These are phyloP conservation scores for Cosmopolites sordidus DNA, from an alignment of 2,888 invertebrate genomes.

Conservation along the genomic window DNA sequence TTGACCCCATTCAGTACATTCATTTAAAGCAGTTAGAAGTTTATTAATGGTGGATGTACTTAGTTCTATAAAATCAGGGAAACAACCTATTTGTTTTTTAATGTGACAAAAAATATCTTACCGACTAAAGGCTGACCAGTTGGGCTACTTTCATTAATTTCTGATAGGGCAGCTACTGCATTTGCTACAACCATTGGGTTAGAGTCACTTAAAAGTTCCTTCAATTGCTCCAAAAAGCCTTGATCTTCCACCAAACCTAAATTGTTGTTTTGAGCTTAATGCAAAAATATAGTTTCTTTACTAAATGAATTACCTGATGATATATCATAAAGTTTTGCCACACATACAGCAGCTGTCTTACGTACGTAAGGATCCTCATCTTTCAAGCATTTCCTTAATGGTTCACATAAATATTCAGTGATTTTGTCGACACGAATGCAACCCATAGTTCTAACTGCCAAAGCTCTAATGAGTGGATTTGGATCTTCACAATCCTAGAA, in stretches of 20 bases:
- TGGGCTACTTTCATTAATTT: conserved; percentile 95
- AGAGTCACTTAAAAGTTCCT: conserved; percentile 95
- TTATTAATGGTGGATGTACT: conserved; percentile 98
- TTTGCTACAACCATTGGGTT: conserved; percentile 99
- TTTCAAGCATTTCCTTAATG: conserved; percentile 87
- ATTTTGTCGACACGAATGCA: conserved; percentile 99
- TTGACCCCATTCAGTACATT: conserved; percentile 99
- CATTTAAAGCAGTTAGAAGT: conserved; percentile 93
- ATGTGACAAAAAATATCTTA: conserved; percentile 37
- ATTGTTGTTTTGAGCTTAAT: conserved; percentile 3
- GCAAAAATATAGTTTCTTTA: neutral
- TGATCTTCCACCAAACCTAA: conserved; percentile 63
- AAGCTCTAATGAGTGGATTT: conserved; percentile 95
- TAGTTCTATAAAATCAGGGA: conserved; percentile 62
- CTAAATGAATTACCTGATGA: conserved; percentile 54
- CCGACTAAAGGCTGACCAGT: conserved; percentile 90
- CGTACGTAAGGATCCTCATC: conserved; percentile 97
- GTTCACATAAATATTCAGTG: conserved; percentile 98
- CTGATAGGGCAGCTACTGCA: conserved; percentile 96
- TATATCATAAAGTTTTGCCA: conserved; percentile 98
- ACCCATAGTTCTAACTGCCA: conserved; percentile 99
- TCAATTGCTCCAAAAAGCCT: conserved; percentile 94
- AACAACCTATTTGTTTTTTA: neutral
- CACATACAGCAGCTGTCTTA: conserved; percentile 99
- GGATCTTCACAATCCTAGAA: conserved; percentile 97